These are phyloP conservation scores for Cassiopea andromeda DNA, from an alignment of 30 jellyfish, hydroid and myxozoan genomes.

Conservation along the genomic window DNA sequence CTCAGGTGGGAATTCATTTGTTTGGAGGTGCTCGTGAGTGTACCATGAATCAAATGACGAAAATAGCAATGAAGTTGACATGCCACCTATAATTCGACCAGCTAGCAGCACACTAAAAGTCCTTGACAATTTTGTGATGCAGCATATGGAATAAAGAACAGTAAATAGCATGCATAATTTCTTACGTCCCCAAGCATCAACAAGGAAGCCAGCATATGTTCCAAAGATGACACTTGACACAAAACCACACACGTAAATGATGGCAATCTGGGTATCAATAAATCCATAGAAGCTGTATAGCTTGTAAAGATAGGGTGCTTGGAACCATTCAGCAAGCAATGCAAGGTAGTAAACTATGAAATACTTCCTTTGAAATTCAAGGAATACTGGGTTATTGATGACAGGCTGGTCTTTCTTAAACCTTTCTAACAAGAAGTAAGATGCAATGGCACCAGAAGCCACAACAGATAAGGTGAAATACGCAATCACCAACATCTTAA, in stretches of 20 bases:
- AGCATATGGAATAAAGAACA: slow-evolving; percentile 84
- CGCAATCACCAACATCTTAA: slow-evolving; percentile 82
- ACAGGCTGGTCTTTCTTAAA: slow-evolving; percentile 44
- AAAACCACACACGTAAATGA: slow-evolving; percentile 92
- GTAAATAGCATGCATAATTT: slow-evolving; percentile 87
- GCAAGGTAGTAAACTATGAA: slow-evolving; percentile 89
- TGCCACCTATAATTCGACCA: slow-evolving; percentile 94
- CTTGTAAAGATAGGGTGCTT: slow-evolving; percentile 92
- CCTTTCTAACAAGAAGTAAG: slow-evolving; percentile 41
- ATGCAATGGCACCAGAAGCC: slow-evolving; percentile 48
- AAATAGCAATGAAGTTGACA: slow-evolving; percentile 88
- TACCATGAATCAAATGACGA: slow-evolving; percentile 98
- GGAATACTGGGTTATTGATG: slow-evolving; percentile 85
- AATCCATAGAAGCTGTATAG: slow-evolving; percentile 91
- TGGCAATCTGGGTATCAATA: slow-evolving; percentile 95
- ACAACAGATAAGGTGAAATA: slow-evolving; percentile 52
- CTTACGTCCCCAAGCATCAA: slow-evolving; percentile 93
- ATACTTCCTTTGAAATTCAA: slow-evolving; percentile 77
- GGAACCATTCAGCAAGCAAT: slow-evolving; percentile 98
- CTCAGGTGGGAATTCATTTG: slow-evolving; percentile 88
- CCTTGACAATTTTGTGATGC: slow-evolving; percentile 79
- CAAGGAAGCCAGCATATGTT: slow-evolving; percentile 85
- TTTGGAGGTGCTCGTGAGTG: slow-evolving; percentile 84
- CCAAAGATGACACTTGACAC: slow-evolving; percentile 96
- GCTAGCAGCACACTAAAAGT: slow-evolving; percentile 62